Conservation (phyloP, 2,888 invertebrate genomes). For the Octonoba sinensis region DNA sequence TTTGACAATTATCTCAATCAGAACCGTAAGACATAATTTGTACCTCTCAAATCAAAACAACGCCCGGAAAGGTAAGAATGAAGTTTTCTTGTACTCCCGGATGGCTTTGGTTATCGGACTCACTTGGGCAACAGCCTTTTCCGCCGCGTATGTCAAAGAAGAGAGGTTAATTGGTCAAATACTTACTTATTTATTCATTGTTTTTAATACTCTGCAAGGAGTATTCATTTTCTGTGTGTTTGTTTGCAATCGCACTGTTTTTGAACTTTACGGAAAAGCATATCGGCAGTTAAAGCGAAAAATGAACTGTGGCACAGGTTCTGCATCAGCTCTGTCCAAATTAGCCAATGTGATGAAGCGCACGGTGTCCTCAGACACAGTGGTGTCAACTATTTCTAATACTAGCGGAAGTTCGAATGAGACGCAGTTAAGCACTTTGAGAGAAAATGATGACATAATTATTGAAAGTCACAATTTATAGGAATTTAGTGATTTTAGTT, state of each 20-base stretch:
- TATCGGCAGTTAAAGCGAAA: constrained; percentile 2
- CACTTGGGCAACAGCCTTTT: constrained; percentile 68
- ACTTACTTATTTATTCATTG: constrained; percentile 67
- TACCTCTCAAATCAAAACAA: constrained; percentile 10
- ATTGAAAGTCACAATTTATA: too few species aligned
- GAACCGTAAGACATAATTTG: constrained; percentile 55
- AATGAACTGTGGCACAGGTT: not conserved
- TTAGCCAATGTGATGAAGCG: constrained; percentile 27
- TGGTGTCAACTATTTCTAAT: constrained; percentile 45
- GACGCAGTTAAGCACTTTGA: not conserved
- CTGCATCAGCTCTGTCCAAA: not conserved
- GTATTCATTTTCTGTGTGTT: constrained; percentile 68
- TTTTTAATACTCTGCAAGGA: constrained; percentile 68
- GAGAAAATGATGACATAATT: too few species aligned
- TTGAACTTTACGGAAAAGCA: constrained; percentile 47
- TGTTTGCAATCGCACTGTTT: constrained; percentile 66
- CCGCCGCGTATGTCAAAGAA: constrained; percentile 61
- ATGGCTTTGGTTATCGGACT: constrained; percentile 68
- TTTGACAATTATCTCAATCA: constrained; percentile 66
- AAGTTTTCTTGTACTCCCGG: constrained; percentile 67
- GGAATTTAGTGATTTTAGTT: too few species aligned
- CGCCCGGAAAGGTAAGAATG: constrained; percentile 55
- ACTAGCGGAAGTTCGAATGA: constrained; percentile 26
- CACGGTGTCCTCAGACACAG: constrained; percentile 44
- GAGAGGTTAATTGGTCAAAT: constrained; percentile 48